phyloP scores from a whole-genome alignment of 2,888 invertebrate genomes.

The Taenaris catops region DNA sequence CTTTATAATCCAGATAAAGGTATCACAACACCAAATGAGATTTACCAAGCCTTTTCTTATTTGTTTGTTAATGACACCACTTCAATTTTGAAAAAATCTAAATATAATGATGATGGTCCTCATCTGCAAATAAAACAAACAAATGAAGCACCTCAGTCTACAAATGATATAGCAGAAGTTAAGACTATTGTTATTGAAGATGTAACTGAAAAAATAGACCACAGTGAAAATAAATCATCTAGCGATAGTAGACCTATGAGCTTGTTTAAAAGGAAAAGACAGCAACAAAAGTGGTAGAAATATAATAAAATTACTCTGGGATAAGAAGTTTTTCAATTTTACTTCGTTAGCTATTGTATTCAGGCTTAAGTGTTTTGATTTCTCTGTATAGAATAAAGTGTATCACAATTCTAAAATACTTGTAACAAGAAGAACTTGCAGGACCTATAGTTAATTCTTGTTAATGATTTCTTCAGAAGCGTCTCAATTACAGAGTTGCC shows the following conservation, averaged over 20 bases:
- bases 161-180: constrained; percentile 14
- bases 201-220: constrained; percentile 44
- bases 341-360: too few relatives aligned
- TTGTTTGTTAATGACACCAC: constrained; percentile 40
- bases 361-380: too few relatives aligned
- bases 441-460: too few relatives aligned
- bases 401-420: too few relatives aligned
- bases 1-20: constrained; percentile 44
- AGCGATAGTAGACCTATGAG: constrained; percentile 47
- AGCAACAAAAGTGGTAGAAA: constrained; percentile 45
- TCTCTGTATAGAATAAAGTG: not conserved
- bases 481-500: too few relatives aligned
- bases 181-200: constrained; percentile 51
- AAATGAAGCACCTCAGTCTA: constrained; percentile 5
- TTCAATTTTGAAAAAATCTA: constrained; percentile 63
- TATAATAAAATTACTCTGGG: too few relatives aligned
- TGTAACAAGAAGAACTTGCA: too few relatives aligned
- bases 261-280: constrained; percentile 59
- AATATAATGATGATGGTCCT: constrained; percentile 30
- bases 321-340: too few relatives aligned
- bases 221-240: constrained; percentile 29
- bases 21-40: constrained; percentile 63
- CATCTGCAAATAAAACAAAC: not conserved
- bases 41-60: constrained; percentile 49
- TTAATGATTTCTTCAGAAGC: too few relatives aligned